Evolutionary conservation across 2,113 vertebrate genomes (phyloP).

Genomic region (Dicaeum eximium): DNA sequence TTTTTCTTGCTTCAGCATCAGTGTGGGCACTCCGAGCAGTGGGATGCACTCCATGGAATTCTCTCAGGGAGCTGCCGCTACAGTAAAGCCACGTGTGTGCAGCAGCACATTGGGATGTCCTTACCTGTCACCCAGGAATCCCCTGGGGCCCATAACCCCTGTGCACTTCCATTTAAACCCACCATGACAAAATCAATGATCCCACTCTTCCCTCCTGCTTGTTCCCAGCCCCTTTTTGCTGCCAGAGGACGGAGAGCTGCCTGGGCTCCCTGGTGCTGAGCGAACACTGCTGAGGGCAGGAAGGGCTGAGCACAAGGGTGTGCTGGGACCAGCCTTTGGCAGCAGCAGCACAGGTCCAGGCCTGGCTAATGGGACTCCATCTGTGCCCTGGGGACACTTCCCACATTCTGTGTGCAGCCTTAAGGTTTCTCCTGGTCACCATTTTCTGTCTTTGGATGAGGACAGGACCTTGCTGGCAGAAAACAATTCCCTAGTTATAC

Average conservation of each 20-base stretch:
- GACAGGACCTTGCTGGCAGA: not conserved
- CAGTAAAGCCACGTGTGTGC: fast-evolving
- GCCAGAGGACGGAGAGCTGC: fast-evolving
- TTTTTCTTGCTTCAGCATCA: not conserved
- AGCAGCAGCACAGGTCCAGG: not conserved
- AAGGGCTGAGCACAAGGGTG: not conserved
- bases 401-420: fast-evolving
- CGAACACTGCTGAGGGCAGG: fast-evolving
- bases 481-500: not conserved
- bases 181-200: not conserved
- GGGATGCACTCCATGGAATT: fast-evolving
- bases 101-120: fast-evolving
- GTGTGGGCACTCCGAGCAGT: not conserved
- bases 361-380: not conserved
- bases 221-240: not conserved
- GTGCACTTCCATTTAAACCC: not conserved
- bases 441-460: not conserved
- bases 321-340: not conserved
- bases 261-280: not conserved
- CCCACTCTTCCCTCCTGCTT: not conserved
- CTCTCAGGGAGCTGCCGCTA: not conserved
- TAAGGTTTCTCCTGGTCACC: fast-evolving
- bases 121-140: not conserved
- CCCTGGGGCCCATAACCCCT: too few relatives aligned
- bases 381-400: fast-evolving